A percentile compares a stretch with the other conserved stretches of the same genome.
These are phyloP conservation scores for Calliscelio sp. DNA, from an alignment of 2,888 invertebrate species.

Conservation along the genomic window DNA sequence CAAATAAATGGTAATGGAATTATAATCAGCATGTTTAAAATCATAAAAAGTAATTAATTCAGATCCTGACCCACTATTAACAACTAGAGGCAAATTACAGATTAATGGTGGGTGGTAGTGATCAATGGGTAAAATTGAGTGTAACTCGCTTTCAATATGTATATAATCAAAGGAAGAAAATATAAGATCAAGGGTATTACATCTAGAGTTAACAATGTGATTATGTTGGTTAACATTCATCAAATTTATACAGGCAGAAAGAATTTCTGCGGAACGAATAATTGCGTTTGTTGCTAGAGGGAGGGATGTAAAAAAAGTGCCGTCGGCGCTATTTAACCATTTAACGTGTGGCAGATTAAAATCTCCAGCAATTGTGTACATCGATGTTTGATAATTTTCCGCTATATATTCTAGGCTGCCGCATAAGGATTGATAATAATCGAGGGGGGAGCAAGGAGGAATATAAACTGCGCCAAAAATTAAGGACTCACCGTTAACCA, in stretches of 20 bases:
- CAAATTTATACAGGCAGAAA: neutral
- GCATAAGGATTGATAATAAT: neutral
- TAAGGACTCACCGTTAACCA: neutral
- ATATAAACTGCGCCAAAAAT: conserved; percentile 4
- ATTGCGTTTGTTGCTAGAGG: neutral
- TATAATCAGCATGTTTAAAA: neutral
- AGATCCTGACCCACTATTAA: neutral
- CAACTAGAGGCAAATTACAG: neutral
- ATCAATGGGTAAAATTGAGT: neutral
- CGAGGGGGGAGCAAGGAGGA: neutral
- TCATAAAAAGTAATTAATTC: neutral
- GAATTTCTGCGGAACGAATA: neutral
- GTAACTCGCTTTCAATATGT: neutral
- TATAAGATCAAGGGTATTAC: neutral
- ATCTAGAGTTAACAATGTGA: neutral
- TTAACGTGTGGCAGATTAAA: conserved; percentile 8
- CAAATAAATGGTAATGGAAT: neutral
- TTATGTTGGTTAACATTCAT: conserved; percentile 6
- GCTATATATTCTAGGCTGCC: neutral
- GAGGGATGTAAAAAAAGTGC: neutral
- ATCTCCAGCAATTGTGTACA: neutral
- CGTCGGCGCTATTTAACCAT: neutral
- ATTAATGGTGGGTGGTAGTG: neutral
- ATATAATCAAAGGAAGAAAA: neutral
- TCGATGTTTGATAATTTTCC: neutral